Evolutionary conservation across 2,797 vertebrate genomes (phyloP), one percentile per base, ranked within the genome.

Genomic region (Loriculus beryllinus): DNA sequence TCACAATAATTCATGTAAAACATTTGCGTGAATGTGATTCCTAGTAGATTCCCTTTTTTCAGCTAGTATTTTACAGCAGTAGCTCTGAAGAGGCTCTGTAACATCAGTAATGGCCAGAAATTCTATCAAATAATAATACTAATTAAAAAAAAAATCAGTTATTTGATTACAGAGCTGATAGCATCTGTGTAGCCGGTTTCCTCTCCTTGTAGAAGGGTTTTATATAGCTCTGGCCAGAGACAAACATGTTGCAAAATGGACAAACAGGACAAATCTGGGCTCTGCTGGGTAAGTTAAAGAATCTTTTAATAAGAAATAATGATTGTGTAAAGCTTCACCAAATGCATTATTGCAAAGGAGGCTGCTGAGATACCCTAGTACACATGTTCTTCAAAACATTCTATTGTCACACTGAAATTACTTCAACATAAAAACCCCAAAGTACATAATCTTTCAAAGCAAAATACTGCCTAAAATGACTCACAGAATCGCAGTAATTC

Each of bases 31-130:
- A 79, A 29, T 20, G n/a, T 51, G 45, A 89, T 84, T 79, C 28
- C 54, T 77, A n/a, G 59, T 85, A 60, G 75, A 57, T 71, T 85
- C 93, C 39, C 17, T 42, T 72, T 91, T 90, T 92, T 63, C 25
- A 64, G 39, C 33, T 77, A 39, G 8, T 74, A 7, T 87, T 95
- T 87, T 82, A 56, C 47, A 68, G 56, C 5, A 39, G 17, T 75
- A 81, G 31, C 21, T 21, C 65, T 35, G 21, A 64, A 80, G 45
- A 91, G 40, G 37, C 37, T 48, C 6, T 79, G 47, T 23, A 72
- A 78, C 26, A 51, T 10, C 35, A 80, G 57, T 60, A 93, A 64
- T 49, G 51, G 18, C 23, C 89, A 65, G 35, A 79, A 72, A 80
- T 72, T 3, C 18, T 25, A 74, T 22, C 9, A 64, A 81, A 75